Evolutionary conservation across 2,113 vertebrate genomes (phyloP).

Genomic region (Gnathonemus longibarbis): DNA sequence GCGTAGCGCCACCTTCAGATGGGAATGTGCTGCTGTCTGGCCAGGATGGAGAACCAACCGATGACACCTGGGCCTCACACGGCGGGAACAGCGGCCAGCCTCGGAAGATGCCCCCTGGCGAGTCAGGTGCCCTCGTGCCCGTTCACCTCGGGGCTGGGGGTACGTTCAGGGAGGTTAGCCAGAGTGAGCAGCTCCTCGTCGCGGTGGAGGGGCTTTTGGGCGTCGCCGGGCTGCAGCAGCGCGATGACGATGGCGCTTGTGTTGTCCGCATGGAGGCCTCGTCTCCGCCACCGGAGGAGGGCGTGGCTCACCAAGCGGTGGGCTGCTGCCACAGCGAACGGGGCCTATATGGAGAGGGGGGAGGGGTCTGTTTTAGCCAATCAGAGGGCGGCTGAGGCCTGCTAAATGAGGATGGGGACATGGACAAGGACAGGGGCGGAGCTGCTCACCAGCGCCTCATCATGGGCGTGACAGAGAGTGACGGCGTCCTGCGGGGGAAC

Average conservation of each 20-base stretch:
- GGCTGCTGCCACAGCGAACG: slow-evolving; percentile 77
- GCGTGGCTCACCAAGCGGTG: slow-evolving; percentile 83
- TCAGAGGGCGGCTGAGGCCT: neutral
- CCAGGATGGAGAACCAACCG: no score
- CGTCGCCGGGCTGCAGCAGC: neutral
- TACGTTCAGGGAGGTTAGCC: neutral
- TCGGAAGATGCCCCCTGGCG: neutral
- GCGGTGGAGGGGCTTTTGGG: neutral
- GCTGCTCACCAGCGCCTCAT: slow-evolving; percentile 64
- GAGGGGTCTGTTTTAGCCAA: neutral
- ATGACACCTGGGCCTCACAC: no score
- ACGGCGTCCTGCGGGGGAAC: slow-evolving; percentile 91
- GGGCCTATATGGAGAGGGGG: slow-evolving; percentile 59
- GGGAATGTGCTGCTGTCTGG: neutral
- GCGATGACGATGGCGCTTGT: neutral
- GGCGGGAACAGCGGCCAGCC: no score
- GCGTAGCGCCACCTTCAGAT: neutral
- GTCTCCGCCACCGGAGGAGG: slow-evolving; percentile 75
- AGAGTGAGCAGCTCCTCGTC: neutral
- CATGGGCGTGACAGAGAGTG: slow-evolving; percentile 88
- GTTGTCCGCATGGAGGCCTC: neutral
- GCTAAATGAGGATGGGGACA: neutral
- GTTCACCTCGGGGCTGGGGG: neutral
- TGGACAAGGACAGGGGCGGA: neutral
- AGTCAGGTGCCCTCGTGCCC: neutral